Evolutionary conservation across 2,888 invertebrate genomes (phyloP).

Genomic region (Volucella inanis): DNA sequence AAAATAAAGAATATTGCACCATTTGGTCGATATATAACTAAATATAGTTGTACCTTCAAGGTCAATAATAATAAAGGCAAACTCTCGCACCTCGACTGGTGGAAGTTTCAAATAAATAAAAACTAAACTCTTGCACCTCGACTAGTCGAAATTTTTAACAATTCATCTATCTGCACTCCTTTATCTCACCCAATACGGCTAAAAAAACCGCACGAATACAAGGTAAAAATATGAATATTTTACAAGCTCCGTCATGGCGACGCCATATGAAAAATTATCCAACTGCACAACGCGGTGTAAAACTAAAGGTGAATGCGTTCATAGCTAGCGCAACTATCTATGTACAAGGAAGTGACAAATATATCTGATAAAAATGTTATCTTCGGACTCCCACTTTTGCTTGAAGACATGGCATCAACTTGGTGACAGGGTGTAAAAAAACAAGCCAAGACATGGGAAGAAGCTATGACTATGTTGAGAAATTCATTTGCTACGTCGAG

Average conservation of each 20-base stretch:
- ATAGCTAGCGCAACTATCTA: slow-evolving; percentile 11
- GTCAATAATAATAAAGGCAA: too few relatives aligned
- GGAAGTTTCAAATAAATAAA: too few relatives aligned
- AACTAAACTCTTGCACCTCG: too few relatives aligned
- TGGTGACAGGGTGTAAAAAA: slow-evolving; percentile 31
- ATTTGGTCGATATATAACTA: too few relatives aligned
- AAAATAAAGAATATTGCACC: too few relatives aligned
- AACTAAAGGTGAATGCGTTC: slow-evolving; percentile 10
- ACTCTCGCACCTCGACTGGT: slow-evolving; percentile 7
- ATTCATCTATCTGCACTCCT: not conserved
- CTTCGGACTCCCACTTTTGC: slow-evolving; percentile 6
- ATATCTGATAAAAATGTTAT: slow-evolving; percentile 20
- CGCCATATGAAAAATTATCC: slow-evolving; percentile 14
- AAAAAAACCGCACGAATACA: slow-evolving; percentile 11
- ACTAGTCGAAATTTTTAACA: too few relatives aligned
- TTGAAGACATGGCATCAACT: slow-evolving; percentile 31
- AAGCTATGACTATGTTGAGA: slow-evolving; percentile 22
- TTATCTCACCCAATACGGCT: not conserved
- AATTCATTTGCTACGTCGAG: slow-evolving; percentile 29
- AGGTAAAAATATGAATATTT: not conserved
- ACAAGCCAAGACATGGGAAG: slow-evolving; percentile 23
- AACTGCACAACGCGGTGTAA: slow-evolving; percentile 17
- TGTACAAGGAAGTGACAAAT: slow-evolving; percentile 25
- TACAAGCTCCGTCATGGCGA: not conserved
- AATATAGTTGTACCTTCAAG: too few relatives aligned